Percentiles rank a stretch among this genome's conserved stretches.
phyloP scores from a whole-genome alignment of 2,797 vertebrate species.

The Glossophaga mutica region DNA sequence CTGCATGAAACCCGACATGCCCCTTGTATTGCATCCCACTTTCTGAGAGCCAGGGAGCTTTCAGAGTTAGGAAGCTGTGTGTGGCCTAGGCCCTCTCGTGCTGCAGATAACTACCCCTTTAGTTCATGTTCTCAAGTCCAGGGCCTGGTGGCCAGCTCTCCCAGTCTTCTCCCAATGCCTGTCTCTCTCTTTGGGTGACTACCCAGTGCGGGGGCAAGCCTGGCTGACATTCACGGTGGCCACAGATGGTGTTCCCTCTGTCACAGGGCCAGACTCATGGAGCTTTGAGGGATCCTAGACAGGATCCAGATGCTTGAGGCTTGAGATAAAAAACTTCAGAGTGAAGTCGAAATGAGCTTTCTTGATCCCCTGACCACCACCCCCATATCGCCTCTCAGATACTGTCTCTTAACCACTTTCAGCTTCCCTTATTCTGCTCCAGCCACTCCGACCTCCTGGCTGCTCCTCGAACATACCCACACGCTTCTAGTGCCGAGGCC shows the following conservation, averaged over 20 bases:
- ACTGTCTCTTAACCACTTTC: background rate
- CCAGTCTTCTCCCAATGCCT: background rate
- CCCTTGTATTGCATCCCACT: background rate
- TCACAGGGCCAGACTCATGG: background rate
- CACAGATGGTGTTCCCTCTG: background rate
- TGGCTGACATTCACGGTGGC: background rate
- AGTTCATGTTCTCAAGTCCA: background rate
- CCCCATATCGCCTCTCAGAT: background rate
- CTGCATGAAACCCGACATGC: background rate
- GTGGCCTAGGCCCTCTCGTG: background rate
- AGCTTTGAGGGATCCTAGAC: background rate
- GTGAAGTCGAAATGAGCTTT: background rate
- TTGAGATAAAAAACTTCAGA: background rate
- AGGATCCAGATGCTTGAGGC: background rate
- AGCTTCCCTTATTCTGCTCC: background rate
- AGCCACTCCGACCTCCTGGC: background rate
- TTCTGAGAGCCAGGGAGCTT: background rate
- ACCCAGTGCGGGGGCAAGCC: background rate
- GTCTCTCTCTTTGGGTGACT: background rate
- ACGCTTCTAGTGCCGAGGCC: background rate
- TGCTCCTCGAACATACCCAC: background rate
- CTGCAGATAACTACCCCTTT: background rate
- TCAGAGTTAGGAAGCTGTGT: background rate
- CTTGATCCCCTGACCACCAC: background rate
- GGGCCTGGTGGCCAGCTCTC: background rate